phyloP scores from a whole-genome alignment of 1,140 invertebrate genomes.

The Microplitis demolitor region DNA sequence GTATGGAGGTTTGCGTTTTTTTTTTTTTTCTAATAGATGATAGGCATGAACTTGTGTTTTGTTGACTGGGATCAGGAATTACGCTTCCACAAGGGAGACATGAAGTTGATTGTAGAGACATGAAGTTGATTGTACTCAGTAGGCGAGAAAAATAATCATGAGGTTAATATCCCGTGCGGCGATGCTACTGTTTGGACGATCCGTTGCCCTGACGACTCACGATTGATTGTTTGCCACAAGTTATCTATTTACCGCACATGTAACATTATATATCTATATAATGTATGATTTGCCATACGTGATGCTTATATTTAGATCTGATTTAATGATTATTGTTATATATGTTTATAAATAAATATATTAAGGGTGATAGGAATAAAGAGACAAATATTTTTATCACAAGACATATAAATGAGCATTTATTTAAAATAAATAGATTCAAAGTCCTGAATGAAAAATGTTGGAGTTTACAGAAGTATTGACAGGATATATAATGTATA shows the following conservation, averaged over 20 bases:
- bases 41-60: too few species aligned
- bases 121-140: not conserved
- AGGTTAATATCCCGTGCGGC: not conserved
- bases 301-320: too few species aligned
- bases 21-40: too few species aligned
- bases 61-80: too few species aligned
- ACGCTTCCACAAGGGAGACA: too few species aligned
- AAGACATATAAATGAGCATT: conserved; percentile 55
- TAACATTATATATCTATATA: too few species aligned
- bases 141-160: not conserved
- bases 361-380: not conserved
- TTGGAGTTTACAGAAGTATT: conserved; percentile 7
- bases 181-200: conserved; percentile 46
- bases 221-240: conserved; percentile 47
- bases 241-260: not conserved
- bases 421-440: conserved; percentile 60
- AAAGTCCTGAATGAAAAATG: conserved; percentile 31
- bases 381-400: conserved; percentile 43
- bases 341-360: not conserved
- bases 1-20: too few species aligned
- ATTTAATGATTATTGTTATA: not conserved
- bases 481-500: conserved; percentile 29
- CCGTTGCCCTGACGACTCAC: conserved; percentile 52
- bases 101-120: too few species aligned
- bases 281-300: too few species aligned